Base-by-base conservation (phyloP, 2,888 invertebrate genomes). In the Xestia c-nigrum region DNA sequence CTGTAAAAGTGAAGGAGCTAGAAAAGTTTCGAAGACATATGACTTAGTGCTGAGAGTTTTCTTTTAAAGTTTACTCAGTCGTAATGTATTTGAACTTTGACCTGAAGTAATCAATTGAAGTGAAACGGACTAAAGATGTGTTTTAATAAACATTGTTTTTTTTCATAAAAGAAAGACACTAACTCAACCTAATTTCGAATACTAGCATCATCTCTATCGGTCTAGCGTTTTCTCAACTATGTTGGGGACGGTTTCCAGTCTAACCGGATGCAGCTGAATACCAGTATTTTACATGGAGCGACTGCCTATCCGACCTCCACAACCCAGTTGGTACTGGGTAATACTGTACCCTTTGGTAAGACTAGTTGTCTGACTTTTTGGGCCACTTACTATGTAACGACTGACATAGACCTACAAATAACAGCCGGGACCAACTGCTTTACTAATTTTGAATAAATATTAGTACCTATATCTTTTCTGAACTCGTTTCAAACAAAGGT, bases 1-100 rank as follows among this genome's bases (percentile, higher is more conserved):
- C 71, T 70, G 24, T 31, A 43, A 78, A 72, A 78, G 14, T 64
- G 12, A 50, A 64, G 31, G 9, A 55, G 14, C 9, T 40, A 63
- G 79, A 43, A 24, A 64, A 72, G 14, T 73, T 57, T 52, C 19
- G 59, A 72, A 80, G 47, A 43, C n/a, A 63, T 55, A 38, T 78
- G 50, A 61, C 59, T 61, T n/a, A 21, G 50, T 14, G 38, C 12
- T 52, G 21, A 21, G 21, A 52, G 40, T 52, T 38, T 61, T 24
- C 46, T 55, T 78, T 31, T 43, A 24, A 63, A 78, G 5, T 38
- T 61, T 78, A 38, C 16, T 38, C 66, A n/a, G n/a, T 46, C 12
- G 38, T 38, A 47, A 57, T 7, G 19, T 16, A 59, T 65, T 77
- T 43, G 31, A 3, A 76, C 19, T 55, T 65, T 40, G 38, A 64